These are phyloP conservation scores for Magallana gigas DNA, from an alignment of 1,140 invertebrate genomes.

Conservation along the genomic window DNA sequence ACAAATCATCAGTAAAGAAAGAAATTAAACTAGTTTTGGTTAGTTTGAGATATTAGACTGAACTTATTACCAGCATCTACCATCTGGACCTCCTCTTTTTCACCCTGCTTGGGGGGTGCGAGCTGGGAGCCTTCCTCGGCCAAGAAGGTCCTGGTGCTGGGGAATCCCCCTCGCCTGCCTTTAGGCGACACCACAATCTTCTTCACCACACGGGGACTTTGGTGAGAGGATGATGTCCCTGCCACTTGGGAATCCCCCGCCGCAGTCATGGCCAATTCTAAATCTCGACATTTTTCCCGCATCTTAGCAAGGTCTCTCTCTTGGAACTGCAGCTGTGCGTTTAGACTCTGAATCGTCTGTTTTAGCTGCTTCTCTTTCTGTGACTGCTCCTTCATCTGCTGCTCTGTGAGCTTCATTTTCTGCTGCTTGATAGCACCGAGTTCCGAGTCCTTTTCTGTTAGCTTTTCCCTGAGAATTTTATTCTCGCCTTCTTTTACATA, in stretches of 20 bases:
- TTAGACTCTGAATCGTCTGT: constrained; percentile 55
- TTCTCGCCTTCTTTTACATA: constrained; percentile 65
- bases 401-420: constrained; percentile 44
- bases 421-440: constrained; percentile 59
- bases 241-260: neutral
- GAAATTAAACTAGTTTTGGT: too few relatives aligned
- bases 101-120: neutral
- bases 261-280: constrained; percentile 44
- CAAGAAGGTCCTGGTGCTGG: neutral
- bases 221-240: neutral
- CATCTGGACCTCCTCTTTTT: neutral
- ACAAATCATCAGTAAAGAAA: too few relatives aligned
- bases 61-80: neutral
- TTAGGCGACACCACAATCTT: constrained; percentile 39
- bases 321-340: constrained; percentile 66
- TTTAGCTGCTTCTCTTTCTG: constrained; percentile 63
- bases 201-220: constrained; percentile 15
- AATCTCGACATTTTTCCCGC: constrained; percentile 52
- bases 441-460: constrained; percentile 64
- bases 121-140: neutral
- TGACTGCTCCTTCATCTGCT: constrained; percentile 50
- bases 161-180: neutral
- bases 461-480: constrained; percentile 61
- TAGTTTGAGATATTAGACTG: too few relatives aligned
- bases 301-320: constrained; percentile 61